Percentiles rank a stretch among this genome's conserved stretches.
Conservation (phyloP, 2,113 vertebrate genomes). For the Myanophis thanlyinensis region DNA sequence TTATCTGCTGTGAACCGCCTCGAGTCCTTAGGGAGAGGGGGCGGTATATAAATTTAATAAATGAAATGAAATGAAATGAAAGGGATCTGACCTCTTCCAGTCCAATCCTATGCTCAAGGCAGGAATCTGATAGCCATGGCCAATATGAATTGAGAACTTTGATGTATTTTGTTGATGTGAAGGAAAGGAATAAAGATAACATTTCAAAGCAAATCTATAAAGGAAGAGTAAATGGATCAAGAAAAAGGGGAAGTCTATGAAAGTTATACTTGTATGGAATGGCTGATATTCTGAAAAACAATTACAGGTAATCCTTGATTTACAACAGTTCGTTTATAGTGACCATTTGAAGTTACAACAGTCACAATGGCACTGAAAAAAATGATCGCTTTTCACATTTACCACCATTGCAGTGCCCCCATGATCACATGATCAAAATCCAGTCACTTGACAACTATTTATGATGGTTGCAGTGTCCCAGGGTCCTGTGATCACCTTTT, state of each 20-base stretch:
- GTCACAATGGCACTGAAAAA: neutral
- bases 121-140: neutral
- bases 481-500: neutral
- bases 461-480: neutral
- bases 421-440: neutral
- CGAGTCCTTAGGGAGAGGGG: no score
- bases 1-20: no score
- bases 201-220: neutral
- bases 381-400: neutral
- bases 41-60: no score
- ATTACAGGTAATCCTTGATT: neutral
- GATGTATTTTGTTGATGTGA: neutral
- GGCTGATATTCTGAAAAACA: neutral
- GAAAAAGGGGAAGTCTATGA: neutral
- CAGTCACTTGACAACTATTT: neutral
- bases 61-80: no score
- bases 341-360: neutral
- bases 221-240: neutral
- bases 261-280: neutral
- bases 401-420: neutral
- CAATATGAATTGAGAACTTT: neutral
- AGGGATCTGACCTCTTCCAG: neutral
- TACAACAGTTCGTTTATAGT: neutral
- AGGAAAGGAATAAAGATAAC: neutral
- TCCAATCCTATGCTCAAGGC: neutral